Evolutionary conservation across 1,140 invertebrate species (phyloP).

Genomic region (Neoseiulus cucumeris): DNA sequence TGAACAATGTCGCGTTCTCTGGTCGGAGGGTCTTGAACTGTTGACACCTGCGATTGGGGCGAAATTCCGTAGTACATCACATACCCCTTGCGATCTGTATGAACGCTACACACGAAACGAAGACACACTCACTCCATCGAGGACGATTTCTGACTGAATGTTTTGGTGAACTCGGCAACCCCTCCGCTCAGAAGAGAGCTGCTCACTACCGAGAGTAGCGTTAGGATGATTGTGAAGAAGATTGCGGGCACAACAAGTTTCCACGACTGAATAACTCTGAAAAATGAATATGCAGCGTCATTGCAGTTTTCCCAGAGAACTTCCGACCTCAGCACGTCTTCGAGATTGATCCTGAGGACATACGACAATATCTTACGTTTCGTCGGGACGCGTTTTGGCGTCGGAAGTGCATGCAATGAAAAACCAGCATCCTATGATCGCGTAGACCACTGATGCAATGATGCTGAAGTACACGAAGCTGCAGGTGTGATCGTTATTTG

Average conservation of each 20-base stretch:
- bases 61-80: too few species aligned
- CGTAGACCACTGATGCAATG: background rate
- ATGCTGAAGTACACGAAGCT: background rate
- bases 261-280: constrained; percentile 9
- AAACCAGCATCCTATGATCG: constrained; percentile 2
- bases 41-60: background rate
- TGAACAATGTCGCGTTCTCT: background rate
- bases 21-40: background rate
- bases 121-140: too few species aligned
- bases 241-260: background rate
- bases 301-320: too few species aligned
- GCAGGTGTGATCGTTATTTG: background rate
- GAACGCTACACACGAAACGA: too few species aligned
- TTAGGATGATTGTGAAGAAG: background rate
- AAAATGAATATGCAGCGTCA: background rate
- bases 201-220: background rate
- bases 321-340: too few species aligned
- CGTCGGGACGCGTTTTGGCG: constrained; percentile 1
- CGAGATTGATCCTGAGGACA: too few species aligned
- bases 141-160: background rate
- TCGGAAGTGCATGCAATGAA: constrained; percentile 4
- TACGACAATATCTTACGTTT: background rate
- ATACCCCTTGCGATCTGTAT: too few species aligned
- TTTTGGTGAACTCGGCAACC: background rate
- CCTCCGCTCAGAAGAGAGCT: background rate